phyloP scores from a whole-genome alignment of 2,113 vertebrate species.

The Cyanocitta stelleri region DNA sequence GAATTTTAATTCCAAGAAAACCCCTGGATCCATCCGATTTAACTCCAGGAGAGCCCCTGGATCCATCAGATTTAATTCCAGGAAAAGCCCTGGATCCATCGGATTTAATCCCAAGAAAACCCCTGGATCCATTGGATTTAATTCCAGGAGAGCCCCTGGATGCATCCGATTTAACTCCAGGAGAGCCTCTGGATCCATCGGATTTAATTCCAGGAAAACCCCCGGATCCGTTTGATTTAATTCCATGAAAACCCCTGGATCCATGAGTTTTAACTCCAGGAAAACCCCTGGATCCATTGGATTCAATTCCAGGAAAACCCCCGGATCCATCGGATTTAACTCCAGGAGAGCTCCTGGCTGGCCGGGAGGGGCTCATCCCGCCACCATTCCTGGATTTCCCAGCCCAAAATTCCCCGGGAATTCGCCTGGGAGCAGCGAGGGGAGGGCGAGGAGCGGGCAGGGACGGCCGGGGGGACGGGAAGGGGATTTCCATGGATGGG shows the following conservation, averaged over 20 bases:
- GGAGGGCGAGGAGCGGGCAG: neutral
- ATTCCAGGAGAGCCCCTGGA: neutral
- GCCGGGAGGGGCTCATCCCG: no score
- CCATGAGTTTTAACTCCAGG: neutral
- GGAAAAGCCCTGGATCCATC: neutral
- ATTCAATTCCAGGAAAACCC: no score
- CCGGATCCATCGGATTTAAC: no score
- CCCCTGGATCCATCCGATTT: fast-evolving
- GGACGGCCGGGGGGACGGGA: neutral
- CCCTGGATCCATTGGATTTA: neutral
- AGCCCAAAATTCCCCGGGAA: neutral
- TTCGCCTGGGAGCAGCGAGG: neutral
- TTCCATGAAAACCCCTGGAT: neutral
- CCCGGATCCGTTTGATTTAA: neutral
- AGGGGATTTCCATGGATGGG: no score
- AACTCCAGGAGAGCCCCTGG: neutral
- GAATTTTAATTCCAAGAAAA: fast-evolving
- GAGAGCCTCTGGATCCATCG: neutral
- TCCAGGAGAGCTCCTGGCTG: no score
- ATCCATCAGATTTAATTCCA: neutral
- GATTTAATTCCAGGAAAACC: neutral
- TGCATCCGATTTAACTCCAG: fast-evolving
- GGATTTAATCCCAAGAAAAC: neutral
- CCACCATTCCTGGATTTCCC: fast-evolving
- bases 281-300: neutral